A percentile compares a stretch with the other conserved stretches of the same genome.
phyloP scores from a whole-genome alignment of 2,888 invertebrate species.

The Mythimna ferrago region DNA sequence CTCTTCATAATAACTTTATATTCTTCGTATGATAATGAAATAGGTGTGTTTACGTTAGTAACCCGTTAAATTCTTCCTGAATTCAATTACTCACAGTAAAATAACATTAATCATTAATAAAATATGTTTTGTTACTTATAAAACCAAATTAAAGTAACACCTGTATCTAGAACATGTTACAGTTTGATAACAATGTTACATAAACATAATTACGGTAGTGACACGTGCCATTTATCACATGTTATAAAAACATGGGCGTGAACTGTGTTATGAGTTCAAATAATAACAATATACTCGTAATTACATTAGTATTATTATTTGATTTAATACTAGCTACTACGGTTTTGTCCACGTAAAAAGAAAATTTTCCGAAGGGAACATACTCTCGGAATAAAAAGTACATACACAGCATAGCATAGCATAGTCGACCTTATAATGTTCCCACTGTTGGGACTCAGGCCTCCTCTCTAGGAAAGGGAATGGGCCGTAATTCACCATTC shows the following conservation, averaged over 20 bases:
- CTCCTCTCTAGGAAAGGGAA: too few species aligned
- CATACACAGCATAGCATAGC: too few species aligned
- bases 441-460: too few species aligned
- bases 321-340: not conserved
- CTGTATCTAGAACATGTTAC: not conserved
- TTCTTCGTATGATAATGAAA: not conserved
- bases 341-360: too few species aligned
- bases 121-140: not conserved
- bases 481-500: too few species aligned
- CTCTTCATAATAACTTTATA: not conserved
- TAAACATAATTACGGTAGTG: constrained; percentile 8
- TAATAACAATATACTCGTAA: constrained; percentile 14
- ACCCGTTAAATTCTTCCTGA: not conserved
- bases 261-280: constrained; percentile 26
- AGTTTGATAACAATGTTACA: constrained; percentile 28
- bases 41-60: not conserved
- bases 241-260: constrained; percentile 27
- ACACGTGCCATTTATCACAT: constrained; percentile 43
- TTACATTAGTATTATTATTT: constrained; percentile 26
- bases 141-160: not conserved
- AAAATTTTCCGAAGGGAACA: too few species aligned
- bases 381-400: too few species aligned
- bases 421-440: too few species aligned
- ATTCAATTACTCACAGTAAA: not conserved
- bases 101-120: not conserved